A percentile compares a stretch with the other conserved stretches of the same genome.
phyloP scores from a whole-genome alignment of 2,888 invertebrate species.

The Agonopterix subpropinquella region DNA sequence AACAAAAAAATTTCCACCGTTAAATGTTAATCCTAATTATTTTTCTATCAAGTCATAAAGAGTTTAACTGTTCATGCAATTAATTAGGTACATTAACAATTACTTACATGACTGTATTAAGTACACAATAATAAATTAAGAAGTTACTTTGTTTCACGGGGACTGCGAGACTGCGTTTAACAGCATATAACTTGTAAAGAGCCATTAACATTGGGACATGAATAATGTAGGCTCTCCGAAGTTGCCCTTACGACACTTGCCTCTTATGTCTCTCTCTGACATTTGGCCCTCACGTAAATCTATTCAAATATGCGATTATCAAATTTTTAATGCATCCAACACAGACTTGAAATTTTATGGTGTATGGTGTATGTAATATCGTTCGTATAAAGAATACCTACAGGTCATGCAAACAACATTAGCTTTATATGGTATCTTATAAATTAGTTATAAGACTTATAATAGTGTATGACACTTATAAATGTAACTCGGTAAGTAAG shows the following conservation, averaged over 20 bases:
- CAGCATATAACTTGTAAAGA: conserved; percentile 15
- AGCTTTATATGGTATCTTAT: too few species aligned
- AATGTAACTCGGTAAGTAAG: neutral
- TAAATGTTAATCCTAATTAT: too few species aligned
- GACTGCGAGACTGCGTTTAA: conserved; percentile 16
- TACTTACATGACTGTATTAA: conserved; percentile 5
- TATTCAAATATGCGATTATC: conserved; percentile 20
- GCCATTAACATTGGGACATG: conserved; percentile 29
- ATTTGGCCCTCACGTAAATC: conserved; percentile 19
- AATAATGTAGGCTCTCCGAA: conserved; percentile 21
- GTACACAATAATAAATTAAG: conserved; percentile 15
- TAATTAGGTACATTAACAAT: conserved; percentile 3
- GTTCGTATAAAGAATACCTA: too few species aligned
- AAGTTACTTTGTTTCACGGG: conserved; percentile 11
- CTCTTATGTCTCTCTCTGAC: conserved; percentile 13
- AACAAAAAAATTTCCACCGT: too few species aligned
- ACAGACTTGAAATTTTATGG: conserved; percentile 1
- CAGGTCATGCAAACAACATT: too few species aligned
- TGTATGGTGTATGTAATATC: neutral
- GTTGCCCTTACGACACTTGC: conserved; percentile 15
- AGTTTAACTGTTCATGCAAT: conserved; percentile 7
- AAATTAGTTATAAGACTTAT: too few species aligned
- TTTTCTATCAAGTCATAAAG: neutral
- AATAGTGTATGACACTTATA: neutral
- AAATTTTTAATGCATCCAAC: conserved; percentile 13